Evolutionary conservation across 2,797 vertebrate genomes (phyloP).

Genomic region (Schizopygopsis malacanthus): DNA sequence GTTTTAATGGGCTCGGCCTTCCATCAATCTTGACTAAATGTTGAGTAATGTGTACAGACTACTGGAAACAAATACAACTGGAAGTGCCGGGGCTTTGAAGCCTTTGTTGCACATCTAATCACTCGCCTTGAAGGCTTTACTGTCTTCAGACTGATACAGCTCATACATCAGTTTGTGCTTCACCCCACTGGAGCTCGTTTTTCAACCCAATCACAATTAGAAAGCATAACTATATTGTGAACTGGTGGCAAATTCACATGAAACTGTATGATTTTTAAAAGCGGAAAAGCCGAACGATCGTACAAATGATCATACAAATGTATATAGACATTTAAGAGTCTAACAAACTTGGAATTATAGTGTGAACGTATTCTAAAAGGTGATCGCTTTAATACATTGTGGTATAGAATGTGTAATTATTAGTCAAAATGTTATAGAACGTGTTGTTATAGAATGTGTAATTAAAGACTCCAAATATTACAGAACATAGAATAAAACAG

Average conservation of each 20-base stretch:
- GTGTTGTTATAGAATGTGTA: not conserved
- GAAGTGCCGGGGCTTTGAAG: slow-evolving; percentile 46
- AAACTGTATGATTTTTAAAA: not conserved
- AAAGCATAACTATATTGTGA: not conserved
- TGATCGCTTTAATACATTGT: not conserved
- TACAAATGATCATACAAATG: not conserved
- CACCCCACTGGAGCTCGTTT: not conserved
- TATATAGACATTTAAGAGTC: not conserved
- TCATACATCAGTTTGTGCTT: not conserved
- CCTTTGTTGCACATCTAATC: slow-evolving; percentile 36
- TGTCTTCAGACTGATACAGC: not conserved
- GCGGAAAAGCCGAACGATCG: no score
- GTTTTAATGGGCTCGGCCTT: slow-evolving; percentile 42
- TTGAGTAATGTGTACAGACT: slow-evolving; percentile 46
- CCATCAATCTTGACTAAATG: slow-evolving; percentile 42
- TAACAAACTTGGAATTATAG: not conserved
- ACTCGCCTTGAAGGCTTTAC: slow-evolving; percentile 22
- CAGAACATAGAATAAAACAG: no score
- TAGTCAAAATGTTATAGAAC: not conserved
- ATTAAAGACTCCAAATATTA: not conserved
- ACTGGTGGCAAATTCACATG: not conserved
- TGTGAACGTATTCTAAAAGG: not conserved
- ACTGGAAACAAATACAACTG: slow-evolving; percentile 48
- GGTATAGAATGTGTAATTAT: not conserved
- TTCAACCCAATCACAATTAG: not conserved